Base-by-base conservation (phyloP, 2,888 invertebrate genomes). In the Tholera decimalis region DNA sequence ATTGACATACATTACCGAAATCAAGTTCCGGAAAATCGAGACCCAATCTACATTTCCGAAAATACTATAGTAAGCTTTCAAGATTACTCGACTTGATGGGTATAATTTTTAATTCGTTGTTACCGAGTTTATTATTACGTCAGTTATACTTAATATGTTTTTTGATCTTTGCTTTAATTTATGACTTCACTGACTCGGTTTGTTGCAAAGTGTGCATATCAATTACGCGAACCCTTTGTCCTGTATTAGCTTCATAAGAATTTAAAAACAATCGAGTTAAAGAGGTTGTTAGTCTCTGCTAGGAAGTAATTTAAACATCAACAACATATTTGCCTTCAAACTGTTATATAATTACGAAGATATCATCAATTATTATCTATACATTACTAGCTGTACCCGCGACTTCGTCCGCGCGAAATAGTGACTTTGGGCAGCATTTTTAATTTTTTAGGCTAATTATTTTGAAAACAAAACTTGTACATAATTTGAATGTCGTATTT, bases 121-220 rank as follows among this genome's bases (percentile, higher is more conserved):
- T 28, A 26, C 15, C 0, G 6, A 30, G 18, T 44, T 47, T 33
- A 44, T 63, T 55, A 39, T 39, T 24, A 22, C n/a, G 4, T 46
- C 30, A 37, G 15, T 30, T 37, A 15, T 44, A 13, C 35, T 54
- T 44, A 37, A 49, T 54, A 57, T 28, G 9, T 24, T 30, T 30
- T 57, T 50, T 57, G 39, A 65, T 71, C n/a, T 49, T 46, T 46
- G 20, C 47, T 50, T 51, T 37, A 59, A 59, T 59, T 51, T 30
- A 60, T 54, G 37, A 67, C 50, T 51, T 46, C 35, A 51, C 11
- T 55, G 26, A n/a, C 28, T 71, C 51, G 68, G 54, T 49, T 28
- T 56, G 54, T 62, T 66, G 80, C 62, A 61, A 77, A 79, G 54
- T 50, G 37, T 51, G 46, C 67, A 77, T 66, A 69, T 69, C 59